Evolutionary conservation across 1,140 invertebrate species (phyloP).

Genomic region (Contarinia nasturtii): DNA sequence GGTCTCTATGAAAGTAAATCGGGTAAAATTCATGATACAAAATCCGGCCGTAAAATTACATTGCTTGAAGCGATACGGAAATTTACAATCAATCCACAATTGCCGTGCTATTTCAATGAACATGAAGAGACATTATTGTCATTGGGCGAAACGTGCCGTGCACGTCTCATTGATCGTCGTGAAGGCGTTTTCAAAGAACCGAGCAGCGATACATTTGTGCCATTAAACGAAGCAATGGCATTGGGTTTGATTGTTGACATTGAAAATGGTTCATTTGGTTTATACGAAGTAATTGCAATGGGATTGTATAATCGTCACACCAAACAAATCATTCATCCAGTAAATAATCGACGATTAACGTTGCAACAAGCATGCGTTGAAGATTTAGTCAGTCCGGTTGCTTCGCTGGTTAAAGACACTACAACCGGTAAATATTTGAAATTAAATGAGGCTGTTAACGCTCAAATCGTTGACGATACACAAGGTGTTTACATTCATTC

Average conservation of each 20-base stretch:
- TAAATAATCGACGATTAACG: conserved; percentile 53
- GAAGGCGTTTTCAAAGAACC: conserved; percentile 59
- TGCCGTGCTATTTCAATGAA: conserved; percentile 64
- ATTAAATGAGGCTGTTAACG: conserved; percentile 53
- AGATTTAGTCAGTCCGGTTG: conserved; percentile 62
- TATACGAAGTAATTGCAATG: conserved; percentile 68
- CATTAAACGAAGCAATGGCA: conserved; percentile 50
- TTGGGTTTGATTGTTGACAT: conserved; percentile 67
- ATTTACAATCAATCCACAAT: conserved; percentile 54
- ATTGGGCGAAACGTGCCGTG: conserved; percentile 56
- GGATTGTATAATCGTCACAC: conserved; percentile 56
- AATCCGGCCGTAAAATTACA: conserved; percentile 52
- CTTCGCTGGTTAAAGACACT: conserved; percentile 58
- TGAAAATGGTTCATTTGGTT: conserved; percentile 55
- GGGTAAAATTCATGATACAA: conserved; percentile 66
- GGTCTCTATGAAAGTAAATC: conserved; percentile 62
- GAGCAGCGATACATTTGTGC: conserved; percentile 38
- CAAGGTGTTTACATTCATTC: conserved; percentile 47
- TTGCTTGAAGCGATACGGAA: conserved; percentile 67
- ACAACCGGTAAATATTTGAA: conserved; percentile 47
- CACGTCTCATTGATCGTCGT: conserved; percentile 64
- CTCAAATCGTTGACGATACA: conserved; percentile 50
- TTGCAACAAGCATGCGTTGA: conserved; percentile 57
- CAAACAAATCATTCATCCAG: conserved; percentile 62
- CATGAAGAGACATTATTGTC: conserved; percentile 44